Conservation (phyloP, 2,888 invertebrate species). For the Polymixis lichenea region DNA sequence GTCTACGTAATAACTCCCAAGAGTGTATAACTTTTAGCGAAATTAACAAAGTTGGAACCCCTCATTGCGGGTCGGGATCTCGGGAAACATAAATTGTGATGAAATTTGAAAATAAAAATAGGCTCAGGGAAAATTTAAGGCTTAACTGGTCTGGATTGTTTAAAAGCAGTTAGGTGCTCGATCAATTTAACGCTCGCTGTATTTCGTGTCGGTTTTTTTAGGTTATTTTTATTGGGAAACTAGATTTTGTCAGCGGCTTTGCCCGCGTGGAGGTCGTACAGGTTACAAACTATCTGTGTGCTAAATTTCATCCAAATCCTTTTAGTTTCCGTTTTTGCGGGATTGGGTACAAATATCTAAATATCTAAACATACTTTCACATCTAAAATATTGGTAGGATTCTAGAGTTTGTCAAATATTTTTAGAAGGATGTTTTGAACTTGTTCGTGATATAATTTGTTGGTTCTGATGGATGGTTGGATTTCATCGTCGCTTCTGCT, state of each 20-base stretch:
- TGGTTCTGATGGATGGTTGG: too few species aligned
- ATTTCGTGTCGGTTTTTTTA: conserved; percentile 42
- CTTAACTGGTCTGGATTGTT: conserved; percentile 71
- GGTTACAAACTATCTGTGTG: too few species aligned
- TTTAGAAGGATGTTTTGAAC: neutral
- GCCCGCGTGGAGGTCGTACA: too few species aligned
- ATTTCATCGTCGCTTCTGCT: too few species aligned
- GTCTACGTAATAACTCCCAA: conserved; percentile 83
- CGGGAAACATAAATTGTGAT: conserved; percentile 84
- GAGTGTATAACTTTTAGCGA: conserved; percentile 84
- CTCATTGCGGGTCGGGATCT: conserved; percentile 77
- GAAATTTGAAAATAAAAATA: conserved; percentile 87
- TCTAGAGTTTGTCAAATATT: conserved; percentile 26
- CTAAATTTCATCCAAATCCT: too few species aligned
- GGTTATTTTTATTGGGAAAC: conserved; percentile 14
- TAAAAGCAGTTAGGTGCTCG: conserved; percentile 60
- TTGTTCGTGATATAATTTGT: neutral
- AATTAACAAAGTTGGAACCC: conserved; percentile 87
- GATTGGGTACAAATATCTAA: too few species aligned
- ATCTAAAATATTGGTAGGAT: too few species aligned
- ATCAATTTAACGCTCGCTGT: conserved; percentile 53
- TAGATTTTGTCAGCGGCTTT: too few species aligned
- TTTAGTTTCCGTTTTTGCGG: too few species aligned
- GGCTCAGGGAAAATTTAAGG: conserved; percentile 72
- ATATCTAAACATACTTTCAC: too few species aligned